Evolutionary conservation across 2,113 vertebrate species (phyloP), one percentile per base, ranked within the genome.

Genomic region (Origma solitaria): DNA sequence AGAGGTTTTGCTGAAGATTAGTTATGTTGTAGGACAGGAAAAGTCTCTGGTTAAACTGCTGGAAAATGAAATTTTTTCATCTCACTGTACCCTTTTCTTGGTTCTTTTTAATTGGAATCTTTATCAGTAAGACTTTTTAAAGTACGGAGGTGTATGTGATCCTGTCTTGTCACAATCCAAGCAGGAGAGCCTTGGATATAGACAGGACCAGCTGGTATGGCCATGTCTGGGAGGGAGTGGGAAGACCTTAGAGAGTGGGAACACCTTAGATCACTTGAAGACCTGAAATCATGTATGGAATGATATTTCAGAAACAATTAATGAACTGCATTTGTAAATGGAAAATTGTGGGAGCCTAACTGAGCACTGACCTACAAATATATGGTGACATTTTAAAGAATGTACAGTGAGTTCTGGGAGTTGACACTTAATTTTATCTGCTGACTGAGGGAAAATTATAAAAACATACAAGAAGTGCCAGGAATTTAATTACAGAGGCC

Each of bases 401-500:
- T 22, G 60, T 40, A 35, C 28, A 73, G 15, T 42, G 37, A 80
- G 35, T 95, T 83, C 31, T 82, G 49, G 53, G 45, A 91, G 50
- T 37, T 3, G 6, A 66, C 25, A 77, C 44, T 49, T 80, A 47
- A 53, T 78, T 82, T 75, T 94, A 53, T 88, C 76, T 86, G 88
- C 85, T 92, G 62, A 95, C 64, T 47, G 69, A 88, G 62, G 22
- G 15, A 82, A 92, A 96, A 93, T 44, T 72, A 77, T 75, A 58
- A 92, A 80, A 82, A 84, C 62, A 61, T 23, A 47, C 31, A 71
- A 56, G 42, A 38, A 50, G 11, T 73, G 54, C 65, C 80, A 91
- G 80, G 72, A 95, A 73, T 94, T 82, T 90, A 90, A 96, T 95
- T 95, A 86, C 45, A 71, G 57, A 35, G 60, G 54, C 31, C 58